Base-by-base conservation (phyloP, 2,888 invertebrate species). In the Leucoptera coffeella region DNA sequence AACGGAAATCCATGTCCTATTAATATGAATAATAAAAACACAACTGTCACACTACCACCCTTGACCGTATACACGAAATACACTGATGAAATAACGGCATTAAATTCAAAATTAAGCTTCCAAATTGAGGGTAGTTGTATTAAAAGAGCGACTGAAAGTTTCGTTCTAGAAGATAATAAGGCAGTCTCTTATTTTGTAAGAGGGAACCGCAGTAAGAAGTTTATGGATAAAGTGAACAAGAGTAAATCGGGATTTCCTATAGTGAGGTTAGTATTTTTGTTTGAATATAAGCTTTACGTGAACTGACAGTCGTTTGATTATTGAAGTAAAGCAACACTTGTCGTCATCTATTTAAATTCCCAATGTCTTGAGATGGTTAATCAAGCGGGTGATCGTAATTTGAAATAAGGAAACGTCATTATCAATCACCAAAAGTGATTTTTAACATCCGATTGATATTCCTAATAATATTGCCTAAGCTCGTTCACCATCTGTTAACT, bases 161-260 rank as follows among this genome's bases (percentile, higher is more conserved):
- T 17, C 17, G 11, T 40, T 12, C 28, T 61, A 4, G 48, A 53
- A 38, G 58, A 59, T 29, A 50, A 50, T 23, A 39, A 33, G 27
- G 57, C 61, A 2, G 37, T 49, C 12, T 58, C 61, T 2, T 59
- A 49, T 35, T 60, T 48, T 35, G 32, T 56, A 26, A 38, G 38
- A 23, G 47, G 42, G 4, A 38, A 49, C 26, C 30, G 43, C 4
- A 31, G 48, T 3, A 31, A 40, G 10, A 33, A 42, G 12, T 64
- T 56, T 38, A 34, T 35, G 14, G 77, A 78, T 39, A 52, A 62
- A 32, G 48, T 64, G 9, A 64, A 69, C 27, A 77, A 77, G 37
- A 73, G 75, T 31, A 65, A 64, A 42, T 61, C 71, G 33, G 77
- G 77, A 25, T 56, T 73, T 36, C 74, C 78, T 13, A 52, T 61